Percentiles rank a stretch among this genome's conserved stretches.
Conservation (phyloP, 2,797 vertebrate species). For the Malurus leucopterus region DNA sequence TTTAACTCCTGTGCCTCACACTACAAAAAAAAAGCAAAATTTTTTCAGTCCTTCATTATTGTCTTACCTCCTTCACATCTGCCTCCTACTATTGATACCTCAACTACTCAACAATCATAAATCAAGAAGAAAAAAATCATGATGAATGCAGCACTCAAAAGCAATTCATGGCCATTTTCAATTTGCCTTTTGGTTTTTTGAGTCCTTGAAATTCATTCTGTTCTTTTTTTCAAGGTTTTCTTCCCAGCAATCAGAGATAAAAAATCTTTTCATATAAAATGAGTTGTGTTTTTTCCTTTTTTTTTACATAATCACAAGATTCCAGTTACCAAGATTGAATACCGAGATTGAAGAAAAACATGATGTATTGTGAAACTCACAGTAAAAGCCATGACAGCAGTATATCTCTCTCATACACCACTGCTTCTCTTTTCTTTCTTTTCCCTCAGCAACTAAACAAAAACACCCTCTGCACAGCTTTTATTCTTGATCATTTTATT, state of each 20-base stretch:
- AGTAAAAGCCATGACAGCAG: neutral
- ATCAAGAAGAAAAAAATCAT: neutral
- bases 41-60: neutral
- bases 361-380: neutral
- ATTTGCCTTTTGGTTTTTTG: neutral
- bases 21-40: neutral
- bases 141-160: neutral
- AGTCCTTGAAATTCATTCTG: neutral
- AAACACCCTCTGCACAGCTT: constrained; percentile 58
- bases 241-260: neutral
- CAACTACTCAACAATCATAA: neutral
- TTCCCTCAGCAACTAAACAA: constrained; percentile 45
- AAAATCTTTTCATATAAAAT: neutral
- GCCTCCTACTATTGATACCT: neutral
- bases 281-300: neutral
- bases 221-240: constrained; percentile 7
- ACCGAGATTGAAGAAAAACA: neutral
- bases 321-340: neutral
- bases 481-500: constrained; percentile 70
- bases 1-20: neutral
- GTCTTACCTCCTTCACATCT: neutral
- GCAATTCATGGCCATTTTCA: neutral
- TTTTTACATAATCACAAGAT: neutral
- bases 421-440: neutral
- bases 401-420: neutral